Base-by-base conservation (phyloP, 2,888 invertebrate genomes). In the Maniola hyperantus region DNA sequence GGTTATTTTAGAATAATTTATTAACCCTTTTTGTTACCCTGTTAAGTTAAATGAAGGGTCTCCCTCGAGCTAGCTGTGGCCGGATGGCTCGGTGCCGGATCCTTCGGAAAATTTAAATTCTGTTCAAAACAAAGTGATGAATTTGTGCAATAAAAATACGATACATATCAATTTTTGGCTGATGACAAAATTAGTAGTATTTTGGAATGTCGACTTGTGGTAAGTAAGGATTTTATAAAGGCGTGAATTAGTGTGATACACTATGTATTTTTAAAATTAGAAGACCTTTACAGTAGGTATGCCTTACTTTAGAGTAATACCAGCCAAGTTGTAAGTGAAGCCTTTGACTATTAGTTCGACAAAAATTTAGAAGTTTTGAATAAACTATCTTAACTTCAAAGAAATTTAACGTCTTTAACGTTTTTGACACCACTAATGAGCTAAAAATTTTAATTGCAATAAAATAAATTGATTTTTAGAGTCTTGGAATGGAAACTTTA, bases 91-190 rank as follows among this genome's bases (percentile, higher is more conserved):
- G 83, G 79, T 67, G 76, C 69, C 73, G 71, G 71, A 75, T 73
- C 74, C 84, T 88, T 89, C 86, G 77, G 74, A 6, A 73, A 76
- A 76, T 71, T 73, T 81, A 76, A 74, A 71, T 81, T 84, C 69
- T 59, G 78, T 86, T 80, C 63, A 74, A 81, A 80, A 76, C 77
- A 79, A 88, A 77, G 85, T 88, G 81, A 87, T 87, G 87, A 87
- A 89, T 88, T 86, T 88, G 84, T 87, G 87, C 84, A 87, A 85
- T 87, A 87, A 87, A 86, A 65, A 79, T 87, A 89, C 90, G 90
- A 92, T 89, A 92, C 91, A 91, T 92, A 92, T 92, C 91, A 92
- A 91, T 82, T 83, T 89, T 85, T 86, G 87, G 90, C 91, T 91
- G 88, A 88, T 77, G 80, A 81, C 82, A 83, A 81, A 79, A 73